Conservation (phyloP, 2,797 vertebrate genomes). For the Limnodromus scolopaceus region DNA sequence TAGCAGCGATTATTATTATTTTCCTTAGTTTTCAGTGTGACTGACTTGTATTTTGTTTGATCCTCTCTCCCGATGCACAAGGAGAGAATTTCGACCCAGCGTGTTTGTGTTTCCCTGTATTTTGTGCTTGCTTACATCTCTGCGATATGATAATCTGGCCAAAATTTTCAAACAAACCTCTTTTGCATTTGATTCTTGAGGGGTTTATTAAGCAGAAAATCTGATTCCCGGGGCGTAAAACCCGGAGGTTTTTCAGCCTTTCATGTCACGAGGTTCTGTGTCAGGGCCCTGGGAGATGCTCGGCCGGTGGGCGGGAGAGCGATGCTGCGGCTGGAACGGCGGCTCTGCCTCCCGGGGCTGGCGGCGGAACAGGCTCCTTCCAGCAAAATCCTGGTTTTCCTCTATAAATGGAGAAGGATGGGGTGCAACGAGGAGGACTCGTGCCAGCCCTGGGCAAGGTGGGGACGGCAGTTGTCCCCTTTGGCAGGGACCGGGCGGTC, state of each 20-base stretch:
- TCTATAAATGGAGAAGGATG: background rate
- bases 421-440: background rate
- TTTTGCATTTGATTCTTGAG: background rate
- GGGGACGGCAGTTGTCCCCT: background rate
- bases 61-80: background rate
- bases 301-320: background rate
- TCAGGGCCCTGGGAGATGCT: background rate
- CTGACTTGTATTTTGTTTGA: background rate
- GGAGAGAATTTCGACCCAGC: background rate
- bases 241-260: conserved; percentile 15
- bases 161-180: background rate
- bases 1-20: background rate
- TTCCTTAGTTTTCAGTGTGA: background rate
- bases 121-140: background rate
- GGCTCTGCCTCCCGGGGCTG: background rate
- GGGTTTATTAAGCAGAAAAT: conserved; percentile 51
- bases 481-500: background rate
- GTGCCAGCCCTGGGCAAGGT: background rate
- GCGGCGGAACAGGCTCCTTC: background rate
- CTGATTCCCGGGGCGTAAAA: background rate
- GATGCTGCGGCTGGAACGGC: background rate
- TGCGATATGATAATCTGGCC: fast-evolving
- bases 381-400: background rate
- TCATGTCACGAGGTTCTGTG: conserved; percentile 12
- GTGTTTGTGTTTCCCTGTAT: background rate